These are phyloP conservation scores for Ceryle rudis DNA, from an alignment of 2,797 vertebrate genomes.

Conservation along the genomic window DNA sequence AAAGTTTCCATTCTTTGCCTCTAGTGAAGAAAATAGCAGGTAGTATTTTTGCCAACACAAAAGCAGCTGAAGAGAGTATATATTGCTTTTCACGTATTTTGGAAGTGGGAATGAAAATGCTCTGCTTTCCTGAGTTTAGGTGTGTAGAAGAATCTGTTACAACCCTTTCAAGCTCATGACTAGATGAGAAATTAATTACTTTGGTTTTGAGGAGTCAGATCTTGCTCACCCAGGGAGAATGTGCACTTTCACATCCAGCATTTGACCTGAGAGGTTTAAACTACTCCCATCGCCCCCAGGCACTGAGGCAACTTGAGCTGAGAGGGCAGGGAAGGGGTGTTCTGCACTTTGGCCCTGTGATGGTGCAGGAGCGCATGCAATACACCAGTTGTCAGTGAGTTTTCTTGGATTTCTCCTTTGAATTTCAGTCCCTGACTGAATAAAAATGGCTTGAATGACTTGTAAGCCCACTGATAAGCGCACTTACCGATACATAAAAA, in stretches of 20 bases:
- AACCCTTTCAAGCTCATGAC: background rate
- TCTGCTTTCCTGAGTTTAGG: background rate
- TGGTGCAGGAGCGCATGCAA: accelerated
- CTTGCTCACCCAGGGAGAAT: background rate
- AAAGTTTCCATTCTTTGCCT: background rate
- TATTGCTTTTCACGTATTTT: background rate
- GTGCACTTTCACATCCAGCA: accelerated
- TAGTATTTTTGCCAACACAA: background rate
- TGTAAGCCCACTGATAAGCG: background rate
- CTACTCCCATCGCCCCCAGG: background rate
- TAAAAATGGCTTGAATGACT: background rate
- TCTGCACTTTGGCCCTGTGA: background rate
- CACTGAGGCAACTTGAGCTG: background rate
- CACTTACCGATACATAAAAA: background rate
- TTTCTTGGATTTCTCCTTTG: background rate
- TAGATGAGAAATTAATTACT: background rate
- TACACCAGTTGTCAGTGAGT: background rate
- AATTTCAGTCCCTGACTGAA: background rate
- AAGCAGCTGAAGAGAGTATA: background rate
- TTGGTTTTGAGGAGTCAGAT: background rate
- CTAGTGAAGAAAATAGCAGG: background rate
- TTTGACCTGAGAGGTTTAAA: background rate
- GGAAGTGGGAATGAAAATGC: background rate
- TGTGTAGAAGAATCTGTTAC: background rate
- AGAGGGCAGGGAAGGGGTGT: background rate